Base-by-base conservation (phyloP, 2,888 invertebrate genomes). In the Archips xylosteana region DNA sequence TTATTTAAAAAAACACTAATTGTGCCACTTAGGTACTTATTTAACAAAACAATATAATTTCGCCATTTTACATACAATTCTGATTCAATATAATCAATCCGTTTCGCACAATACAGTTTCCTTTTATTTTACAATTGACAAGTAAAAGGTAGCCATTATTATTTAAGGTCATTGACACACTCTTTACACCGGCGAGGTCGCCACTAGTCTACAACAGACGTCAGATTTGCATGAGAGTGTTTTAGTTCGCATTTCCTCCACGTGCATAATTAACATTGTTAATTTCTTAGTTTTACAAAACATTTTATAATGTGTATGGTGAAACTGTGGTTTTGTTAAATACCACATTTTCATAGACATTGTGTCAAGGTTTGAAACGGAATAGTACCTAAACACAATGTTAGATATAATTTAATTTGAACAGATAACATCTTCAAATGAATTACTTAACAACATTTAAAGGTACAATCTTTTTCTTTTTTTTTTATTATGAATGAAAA, bases 121-220 rank as follows among this genome's bases (percentile, higher is more conserved):
- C 54, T 65, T 63, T 47, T 57, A 8, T 45, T 42, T 47, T 59
- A 34, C 59, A 60, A 59, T 68, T 45, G 5, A n/a, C 36, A 15
- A 65, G 34, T 54, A 63, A 70, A 32, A 51, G 63, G 63, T 34
- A 15, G 54, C 54, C 34, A 34, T 49, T 65, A 54, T 9, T 15
- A 3, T 54, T 47, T 32, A 39, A 39, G 68, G 73, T 73, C 73
- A 73, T 73, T 73, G 73, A 15, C 73, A 51, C 73, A 49, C 57
- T 5, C 32, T n/a, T 8, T 12, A 6, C 8, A 12, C n/a, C 9
- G 3, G 34, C 15, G 65, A n/a, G 51, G 59, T 34, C 45, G 59
- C 59, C 57, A 60, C 59, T 47, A 3, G n/a, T 60, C 36, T n/a
- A 32, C 32, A 3, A 0, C 2, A 13, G 6, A n/a, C 32, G 45